Conservation (phyloP, 2,888 invertebrate genomes). For the Odiellus spinosus region DNA sequence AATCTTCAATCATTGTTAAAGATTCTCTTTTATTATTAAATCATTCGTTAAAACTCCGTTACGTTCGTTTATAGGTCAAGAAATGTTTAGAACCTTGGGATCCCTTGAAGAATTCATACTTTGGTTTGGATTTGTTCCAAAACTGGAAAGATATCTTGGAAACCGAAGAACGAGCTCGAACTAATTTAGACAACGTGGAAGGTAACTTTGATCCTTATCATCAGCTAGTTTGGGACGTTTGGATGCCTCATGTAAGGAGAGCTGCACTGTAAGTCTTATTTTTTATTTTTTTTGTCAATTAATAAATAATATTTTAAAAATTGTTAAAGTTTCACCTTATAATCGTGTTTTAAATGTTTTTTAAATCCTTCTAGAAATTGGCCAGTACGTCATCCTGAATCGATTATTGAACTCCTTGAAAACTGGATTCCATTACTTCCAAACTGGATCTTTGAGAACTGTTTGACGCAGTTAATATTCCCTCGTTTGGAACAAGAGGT, state of each 20-base stretch:
- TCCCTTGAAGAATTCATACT: slow-evolving; percentile 42
- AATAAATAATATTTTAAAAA: not conserved
- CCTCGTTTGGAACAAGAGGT: slow-evolving; percentile 52
- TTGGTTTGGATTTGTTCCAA: slow-evolving; percentile 30
- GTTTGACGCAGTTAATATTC: slow-evolving; percentile 63
- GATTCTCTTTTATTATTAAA: slow-evolving; percentile 3
- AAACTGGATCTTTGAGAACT: slow-evolving; percentile 61
- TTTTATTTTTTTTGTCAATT: not conserved
- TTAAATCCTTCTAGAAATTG: slow-evolving; percentile 48
- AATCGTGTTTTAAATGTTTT: too few relatives aligned
- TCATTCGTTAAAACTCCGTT: too few relatives aligned
- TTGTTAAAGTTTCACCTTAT: not conserved
- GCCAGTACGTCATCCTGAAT: slow-evolving; percentile 63
- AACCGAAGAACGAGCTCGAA: slow-evolving; percentile 38
- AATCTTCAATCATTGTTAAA: not conserved
- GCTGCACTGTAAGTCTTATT: slow-evolving; percentile 24
- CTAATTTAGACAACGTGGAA: slow-evolving; percentile 37
- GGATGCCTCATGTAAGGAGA: slow-evolving; percentile 64
- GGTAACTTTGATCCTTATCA: slow-evolving; percentile 46
- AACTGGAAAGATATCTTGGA: slow-evolving; percentile 33
- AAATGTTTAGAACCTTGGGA: slow-evolving; percentile 59
- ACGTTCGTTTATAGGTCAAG: slow-evolving; percentile 39
- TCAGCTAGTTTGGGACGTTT: slow-evolving; percentile 72
- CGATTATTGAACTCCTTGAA: slow-evolving; percentile 60
- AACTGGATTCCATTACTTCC: slow-evolving; percentile 67